Base-by-base conservation (phyloP, 1,140 invertebrate genomes). In the Pogonognathellus flavescens region DNA sequence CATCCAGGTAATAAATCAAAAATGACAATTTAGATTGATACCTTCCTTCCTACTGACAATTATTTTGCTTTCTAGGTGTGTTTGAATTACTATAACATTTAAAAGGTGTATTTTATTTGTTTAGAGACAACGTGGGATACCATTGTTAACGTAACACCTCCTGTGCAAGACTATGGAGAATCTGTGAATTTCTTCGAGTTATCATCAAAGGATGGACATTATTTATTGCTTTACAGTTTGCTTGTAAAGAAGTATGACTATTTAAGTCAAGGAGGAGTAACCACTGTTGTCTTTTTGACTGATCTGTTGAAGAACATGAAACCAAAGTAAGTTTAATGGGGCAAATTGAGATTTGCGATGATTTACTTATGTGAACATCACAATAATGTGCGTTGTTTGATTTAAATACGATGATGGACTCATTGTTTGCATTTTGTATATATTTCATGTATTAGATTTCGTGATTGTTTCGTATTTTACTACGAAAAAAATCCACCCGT, bases 201-300 rank as follows among this genome's bases (percentile, higher is more conserved):
- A 3, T 72, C 86, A 31, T 86, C 84, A 13, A 87, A 86, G 50
- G 87, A 86, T 82, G 88, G 88, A 3, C 89, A 89, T 57, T 88
- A 86, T 62, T 49, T 89, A 18, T 84, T 86, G 0, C 81, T 89
- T 0, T 86, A 89, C 66, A 59, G 81, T 59, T 60, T 89, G 49
- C 66, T 89, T 14, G 82, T 90, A 13, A 62, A 87, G 20, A 89
- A 91, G 16, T 82, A 84, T 84, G 88, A 90, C 72, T 84, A 87
- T 10, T 80, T 86, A 3, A 83, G 90, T 2, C 87, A 88, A 20
- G 85, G 90, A 14, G 89, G 89, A 80, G 90, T 90, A 89, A 89
- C 88, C 5, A 82, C 88, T 3, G 85, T 88, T 31, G 89, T 88
- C 16, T 90, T 90, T 85, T 89, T 91, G 53, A 89, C 85, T 89